A percentile compares a stretch with the other conserved stretches of the same genome.
phyloP scores from a whole-genome alignment of 2,113 vertebrate genomes.

The Callionymus lyra region DNA sequence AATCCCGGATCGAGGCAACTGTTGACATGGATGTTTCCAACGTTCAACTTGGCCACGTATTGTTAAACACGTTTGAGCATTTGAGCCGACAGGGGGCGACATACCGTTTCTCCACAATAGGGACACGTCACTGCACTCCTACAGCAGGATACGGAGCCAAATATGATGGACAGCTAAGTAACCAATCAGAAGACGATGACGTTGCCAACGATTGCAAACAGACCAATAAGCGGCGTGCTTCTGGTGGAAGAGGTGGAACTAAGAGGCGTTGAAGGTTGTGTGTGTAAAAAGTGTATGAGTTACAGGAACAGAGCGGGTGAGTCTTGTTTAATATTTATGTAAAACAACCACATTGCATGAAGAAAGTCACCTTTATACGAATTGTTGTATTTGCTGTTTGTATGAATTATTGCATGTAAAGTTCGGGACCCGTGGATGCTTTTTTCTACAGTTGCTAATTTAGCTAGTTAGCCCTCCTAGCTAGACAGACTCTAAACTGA shows the following conservation, averaged over 20 bases:
- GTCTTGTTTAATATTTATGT: slow-evolving; percentile 31
- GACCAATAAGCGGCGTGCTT: slow-evolving; percentile 44
- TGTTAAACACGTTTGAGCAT: neutral
- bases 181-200: slow-evolving; percentile 37
- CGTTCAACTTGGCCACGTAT: too few species aligned
- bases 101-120: slow-evolving; percentile 18
- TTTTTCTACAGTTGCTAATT: slow-evolving; percentile 14
- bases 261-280: slow-evolving; percentile 21
- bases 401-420: neutral
- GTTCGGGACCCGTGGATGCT: neutral
- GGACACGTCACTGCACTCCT: slow-evolving; percentile 70
- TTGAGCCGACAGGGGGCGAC: slow-evolving; percentile 25
- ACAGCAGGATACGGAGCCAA: slow-evolving; percentile 10
- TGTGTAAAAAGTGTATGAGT: slow-evolving; percentile 50
- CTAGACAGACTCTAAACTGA: slow-evolving; percentile 15
- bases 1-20: too few species aligned
- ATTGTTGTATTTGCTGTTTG: neutral
- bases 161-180: slow-evolving; percentile 23
- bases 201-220: neutral
- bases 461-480: slow-evolving; percentile 40
- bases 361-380: accelerated
- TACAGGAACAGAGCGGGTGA: slow-evolving; percentile 55
- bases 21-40: too few species aligned
- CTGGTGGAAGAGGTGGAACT: slow-evolving; percentile 33
- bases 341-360: neutral